Evolutionary conservation across 2,888 invertebrate genomes (phyloP), one percentile per base, ranked within the genome.

Genomic region (Drosophila paramelanica): DNA sequence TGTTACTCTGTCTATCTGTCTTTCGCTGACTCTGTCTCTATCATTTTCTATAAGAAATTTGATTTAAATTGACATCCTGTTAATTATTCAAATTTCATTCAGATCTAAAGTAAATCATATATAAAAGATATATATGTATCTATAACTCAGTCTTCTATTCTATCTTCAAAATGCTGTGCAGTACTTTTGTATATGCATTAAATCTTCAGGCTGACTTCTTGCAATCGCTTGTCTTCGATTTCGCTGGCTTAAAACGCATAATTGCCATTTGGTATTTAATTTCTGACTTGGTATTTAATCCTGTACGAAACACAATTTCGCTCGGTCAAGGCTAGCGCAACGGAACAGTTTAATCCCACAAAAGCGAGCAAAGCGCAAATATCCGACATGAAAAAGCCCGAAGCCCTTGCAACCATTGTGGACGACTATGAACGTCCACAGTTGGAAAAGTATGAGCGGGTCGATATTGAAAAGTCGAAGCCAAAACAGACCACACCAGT

Each of bases 401-500:
- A 94, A 79, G 93, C 93, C 13, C 90, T 94, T 61, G 94, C 94
- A 27, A 93, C 93, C 84, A 92, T 94, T 46, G 93, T 95, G 56
- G 94, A 95, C 90, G 95, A 96, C 90, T 96, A 96, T 88, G 95
- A 96, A n/a, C 94, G 95, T 78, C 94, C 96, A 14, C 94, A 95
- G 5, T 93, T 96, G 79, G 95, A 96, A 89, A 94, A 93, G 91
- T 95, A 94, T 84, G 94, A 95, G 88, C 93, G 93, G 69, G 91
- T 74, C 5, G 81, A 92, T 55, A 91, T 93, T 52, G 93, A 93
- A 13, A 94, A 93, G 67, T 92, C 91, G 83, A 93, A 81, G 66
- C 66, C 81, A 57, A 64, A 79, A 20, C 87, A 81, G 69, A 39
- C 67, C 13, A 58, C 71, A 51, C 73, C 77, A 31, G 50, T 73